phyloP scores from a whole-genome alignment of 2,113 vertebrate genomes.

The Silurus asotus region DNA sequence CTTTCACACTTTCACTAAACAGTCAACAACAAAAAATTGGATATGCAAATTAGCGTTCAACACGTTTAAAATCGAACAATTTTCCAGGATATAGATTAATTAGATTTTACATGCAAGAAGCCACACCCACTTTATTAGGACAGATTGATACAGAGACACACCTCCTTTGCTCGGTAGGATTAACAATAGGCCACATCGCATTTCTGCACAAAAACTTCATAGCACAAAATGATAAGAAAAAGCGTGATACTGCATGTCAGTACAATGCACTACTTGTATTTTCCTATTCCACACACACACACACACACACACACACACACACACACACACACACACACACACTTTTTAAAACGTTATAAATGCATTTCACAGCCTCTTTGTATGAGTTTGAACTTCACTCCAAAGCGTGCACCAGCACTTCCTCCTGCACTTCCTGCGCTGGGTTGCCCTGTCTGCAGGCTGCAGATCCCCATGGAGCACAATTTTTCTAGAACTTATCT shows the following conservation, averaged over 20 bases:
- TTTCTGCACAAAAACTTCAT: background rate
- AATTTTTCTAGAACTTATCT: constrained; percentile 34
- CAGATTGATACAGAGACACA: background rate
- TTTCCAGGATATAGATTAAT: background rate
- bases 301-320: background rate
- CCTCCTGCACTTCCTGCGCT: constrained; percentile 33
- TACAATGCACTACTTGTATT: background rate
- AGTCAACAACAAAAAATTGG: background rate
- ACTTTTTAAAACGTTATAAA: background rate
- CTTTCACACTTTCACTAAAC: background rate
- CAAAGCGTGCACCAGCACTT: constrained; percentile 10
- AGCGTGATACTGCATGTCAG: background rate
- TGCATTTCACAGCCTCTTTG: background rate
- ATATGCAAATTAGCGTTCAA: background rate
- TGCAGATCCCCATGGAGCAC: background rate
- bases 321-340: background rate
- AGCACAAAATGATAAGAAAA: background rate
- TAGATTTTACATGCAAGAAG: background rate
- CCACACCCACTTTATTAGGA: background rate
- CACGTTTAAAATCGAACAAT: background rate
- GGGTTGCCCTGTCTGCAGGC: background rate
- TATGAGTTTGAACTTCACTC: background rate
- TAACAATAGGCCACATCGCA: background rate
- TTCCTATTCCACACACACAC: background rate
- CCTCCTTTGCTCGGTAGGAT: no score